These are phyloP conservation scores for Engystomops pustulosus DNA, from an alignment of 2,113 vertebrate species.

Conservation along the genomic window DNA sequence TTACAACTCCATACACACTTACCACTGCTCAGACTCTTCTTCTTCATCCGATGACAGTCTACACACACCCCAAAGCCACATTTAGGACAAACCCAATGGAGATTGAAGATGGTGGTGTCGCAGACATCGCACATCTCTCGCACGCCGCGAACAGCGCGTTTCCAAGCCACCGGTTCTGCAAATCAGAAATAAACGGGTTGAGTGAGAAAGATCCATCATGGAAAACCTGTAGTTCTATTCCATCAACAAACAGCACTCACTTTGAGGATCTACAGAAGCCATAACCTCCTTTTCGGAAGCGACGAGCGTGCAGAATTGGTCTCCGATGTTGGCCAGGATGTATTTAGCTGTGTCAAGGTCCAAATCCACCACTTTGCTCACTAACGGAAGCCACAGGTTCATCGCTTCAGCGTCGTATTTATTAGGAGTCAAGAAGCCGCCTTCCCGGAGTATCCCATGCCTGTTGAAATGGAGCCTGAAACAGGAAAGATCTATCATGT, in stretches of 20 bases:
- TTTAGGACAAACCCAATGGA: conserved; percentile 83
- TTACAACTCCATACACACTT: too few relatives aligned
- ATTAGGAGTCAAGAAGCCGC: conserved; percentile 80
- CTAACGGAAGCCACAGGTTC: conserved; percentile 76
- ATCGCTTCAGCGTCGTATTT: conserved; percentile 79
- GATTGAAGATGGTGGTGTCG: conserved; percentile 81
- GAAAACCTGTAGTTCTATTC: too few relatives aligned
- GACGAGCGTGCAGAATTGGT: conserved; percentile 82
- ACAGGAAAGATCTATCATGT: too few relatives aligned
- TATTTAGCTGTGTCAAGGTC: conserved; percentile 82
- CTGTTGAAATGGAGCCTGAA: conserved; percentile 79
- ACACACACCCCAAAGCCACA: conserved; percentile 81
- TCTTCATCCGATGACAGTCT: conserved; percentile 81
- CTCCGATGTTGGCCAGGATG: conserved; percentile 81
- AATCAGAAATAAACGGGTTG: too few relatives aligned
- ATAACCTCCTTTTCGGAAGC: conserved; percentile 82
- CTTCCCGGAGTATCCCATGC: conserved; percentile 77
- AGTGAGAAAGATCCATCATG: too few relatives aligned
- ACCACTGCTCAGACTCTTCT: conserved; percentile 65
- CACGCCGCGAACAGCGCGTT: conserved; percentile 78
- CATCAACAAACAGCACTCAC: conserved; percentile 71
- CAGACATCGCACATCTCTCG: conserved; percentile 83
- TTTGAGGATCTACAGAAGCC: conserved; percentile 78
- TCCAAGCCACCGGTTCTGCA: conserved; percentile 81
- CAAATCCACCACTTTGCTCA: conserved; percentile 74